Percentiles rank a stretch among this genome's conserved stretches.
Conservation (phyloP, 1,140 invertebrate species). For the Drosophila pandora region DNA sequence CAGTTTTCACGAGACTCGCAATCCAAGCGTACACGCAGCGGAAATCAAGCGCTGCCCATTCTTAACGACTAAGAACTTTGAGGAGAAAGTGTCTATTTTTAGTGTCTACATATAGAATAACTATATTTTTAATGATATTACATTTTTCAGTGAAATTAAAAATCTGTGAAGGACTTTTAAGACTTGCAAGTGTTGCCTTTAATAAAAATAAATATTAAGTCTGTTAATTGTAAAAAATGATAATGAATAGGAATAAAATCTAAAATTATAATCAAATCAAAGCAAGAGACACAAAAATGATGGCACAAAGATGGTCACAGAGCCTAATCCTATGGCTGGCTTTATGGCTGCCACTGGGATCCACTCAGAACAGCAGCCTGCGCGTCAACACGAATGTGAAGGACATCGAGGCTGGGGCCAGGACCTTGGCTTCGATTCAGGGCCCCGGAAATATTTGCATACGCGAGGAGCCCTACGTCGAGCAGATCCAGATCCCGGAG, state of each 20-base stretch:
- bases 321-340: slow-evolving; percentile 17
- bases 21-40: slow-evolving; percentile 60
- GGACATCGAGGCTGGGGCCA: slow-evolving; percentile 40
- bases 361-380: slow-evolving; percentile 54
- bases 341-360: slow-evolving; percentile 17
- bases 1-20: slow-evolving; percentile 71
- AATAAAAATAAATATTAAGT: too few species aligned
- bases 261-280: neutral
- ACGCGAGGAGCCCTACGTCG: slow-evolving; percentile 84
- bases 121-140: too few species aligned
- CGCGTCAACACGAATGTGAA: slow-evolving; percentile 65
- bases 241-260: neutral
- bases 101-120: neutral
- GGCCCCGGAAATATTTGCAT: slow-evolving; percentile 68
- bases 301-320: neutral
- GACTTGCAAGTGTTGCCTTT: too few species aligned
- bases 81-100: neutral
- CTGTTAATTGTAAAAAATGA: neutral
- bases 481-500: slow-evolving; percentile 84
- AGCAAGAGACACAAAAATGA: neutral
- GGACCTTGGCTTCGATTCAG: slow-evolving; percentile 58
- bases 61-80: slow-evolving; percentile 31
- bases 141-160: too few species aligned
- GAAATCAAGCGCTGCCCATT: slow-evolving; percentile 8
- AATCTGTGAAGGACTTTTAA: neutral